Percentiles rank a stretch among this genome's conserved stretches.
These are phyloP conservation scores for Xenopus tropicalis DNA, from an alignment of 2,113 vertebrate species.

Conservation along the genomic window DNA sequence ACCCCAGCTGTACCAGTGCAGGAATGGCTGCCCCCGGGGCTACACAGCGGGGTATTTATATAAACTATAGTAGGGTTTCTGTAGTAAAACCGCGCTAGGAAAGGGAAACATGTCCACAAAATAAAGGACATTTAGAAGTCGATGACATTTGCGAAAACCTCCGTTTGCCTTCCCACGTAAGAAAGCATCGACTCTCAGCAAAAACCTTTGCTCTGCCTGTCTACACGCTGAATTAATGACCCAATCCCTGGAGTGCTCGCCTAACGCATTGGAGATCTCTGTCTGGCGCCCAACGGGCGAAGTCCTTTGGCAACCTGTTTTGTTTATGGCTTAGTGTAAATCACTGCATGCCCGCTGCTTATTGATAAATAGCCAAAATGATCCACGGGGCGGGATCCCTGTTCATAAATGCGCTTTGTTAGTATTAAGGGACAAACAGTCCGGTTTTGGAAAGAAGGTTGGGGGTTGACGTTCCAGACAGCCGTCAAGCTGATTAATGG, in stretches of 20 bases:
- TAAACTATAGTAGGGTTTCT: too few species aligned
- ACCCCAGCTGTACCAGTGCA: too few species aligned
- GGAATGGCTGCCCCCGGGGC: too few species aligned
- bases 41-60: too few species aligned
- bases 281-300: neutral
- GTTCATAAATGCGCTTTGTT: neutral
- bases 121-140: too few species aligned
- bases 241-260: neutral
- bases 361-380: neutral
- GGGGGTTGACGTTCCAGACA: neutral
- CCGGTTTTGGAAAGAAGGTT: neutral
- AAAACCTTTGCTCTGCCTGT: neutral
- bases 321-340: neutral
- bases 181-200: neutral
- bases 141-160: too few species aligned
- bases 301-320: neutral
- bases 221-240: neutral
- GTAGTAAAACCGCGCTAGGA: neutral
- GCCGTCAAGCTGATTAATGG: slow-evolving; percentile 5
- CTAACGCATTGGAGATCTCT: neutral
- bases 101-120: too few species aligned
- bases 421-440: neutral
- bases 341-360: neutral
- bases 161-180: neutral
- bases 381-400: neutral